A percentile compares a stretch with the other conserved stretches of the same genome.
phyloP scores from a whole-genome alignment of 1,140 invertebrate genomes.

The Tetragnatha versicolor region DNA sequence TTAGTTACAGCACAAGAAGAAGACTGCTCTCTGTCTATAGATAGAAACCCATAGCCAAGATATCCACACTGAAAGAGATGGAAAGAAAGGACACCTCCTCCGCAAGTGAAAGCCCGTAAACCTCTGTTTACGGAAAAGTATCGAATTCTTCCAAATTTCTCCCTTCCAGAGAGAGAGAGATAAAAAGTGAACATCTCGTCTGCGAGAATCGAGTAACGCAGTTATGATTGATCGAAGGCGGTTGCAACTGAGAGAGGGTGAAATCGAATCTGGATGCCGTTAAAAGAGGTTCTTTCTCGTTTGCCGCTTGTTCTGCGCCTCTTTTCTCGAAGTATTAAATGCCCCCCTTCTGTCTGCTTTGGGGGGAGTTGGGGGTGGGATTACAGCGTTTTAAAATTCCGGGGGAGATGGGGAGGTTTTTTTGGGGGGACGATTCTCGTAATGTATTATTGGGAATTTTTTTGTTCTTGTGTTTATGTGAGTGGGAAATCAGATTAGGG shows the following conservation, averaged over 20 bases:
- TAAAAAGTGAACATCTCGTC: not conserved
- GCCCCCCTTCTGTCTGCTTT: constrained; percentile 4
- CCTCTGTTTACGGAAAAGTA: constrained; percentile 13
- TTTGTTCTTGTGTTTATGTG: no score
- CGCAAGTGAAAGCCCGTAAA: no score
- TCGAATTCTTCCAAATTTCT: constrained; percentile 7
- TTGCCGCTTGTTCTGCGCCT: not conserved
- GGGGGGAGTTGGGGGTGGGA: not conserved
- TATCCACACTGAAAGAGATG: no score
- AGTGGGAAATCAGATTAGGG: no score
- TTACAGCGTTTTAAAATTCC: constrained; percentile 7
- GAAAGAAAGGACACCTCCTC: no score
- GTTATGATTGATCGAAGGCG: constrained; percentile 20
- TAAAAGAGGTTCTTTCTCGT: constrained; percentile 19
- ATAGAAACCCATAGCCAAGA: no score
- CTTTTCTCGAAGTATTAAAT: constrained; percentile 7
- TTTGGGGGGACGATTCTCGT: no score
- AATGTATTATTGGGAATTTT: no score
- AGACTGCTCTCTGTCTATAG: no score
- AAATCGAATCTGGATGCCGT: constrained; percentile 18
- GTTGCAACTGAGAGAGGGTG: constrained; percentile 22
- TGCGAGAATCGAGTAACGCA: not conserved
- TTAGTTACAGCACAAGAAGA: no score
- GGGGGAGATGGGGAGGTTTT: not conserved
- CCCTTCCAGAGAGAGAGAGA: not conserved